These are phyloP conservation scores for Drosophila nigromelanica DNA, from an alignment of 1,140 invertebrate genomes.

Conservation along the genomic window DNA sequence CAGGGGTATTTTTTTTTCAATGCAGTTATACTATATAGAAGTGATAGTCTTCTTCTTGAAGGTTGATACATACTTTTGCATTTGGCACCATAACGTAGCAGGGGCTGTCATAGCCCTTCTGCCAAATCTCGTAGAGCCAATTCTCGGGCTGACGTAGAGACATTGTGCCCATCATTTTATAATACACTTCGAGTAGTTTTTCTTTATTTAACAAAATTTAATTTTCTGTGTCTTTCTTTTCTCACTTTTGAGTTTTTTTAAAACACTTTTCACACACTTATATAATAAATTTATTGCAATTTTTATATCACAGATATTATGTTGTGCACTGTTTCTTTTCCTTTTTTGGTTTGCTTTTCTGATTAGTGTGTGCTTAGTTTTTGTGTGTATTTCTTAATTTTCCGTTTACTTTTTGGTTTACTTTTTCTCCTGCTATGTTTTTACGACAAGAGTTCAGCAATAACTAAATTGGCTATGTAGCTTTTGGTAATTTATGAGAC, in stretches of 20 bases:
- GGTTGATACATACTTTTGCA: conserved; percentile 85
- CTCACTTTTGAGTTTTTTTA: conserved; percentile 26
- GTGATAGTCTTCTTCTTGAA: too few relatives aligned
- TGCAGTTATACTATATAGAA: conserved; percentile 25
- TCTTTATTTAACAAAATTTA: conserved; percentile 8
- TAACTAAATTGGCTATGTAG: conserved; percentile 70
- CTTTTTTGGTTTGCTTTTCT: conserved; percentile 7
- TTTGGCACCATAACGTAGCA: conserved; percentile 88
- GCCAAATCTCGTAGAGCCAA: conserved; percentile 87
- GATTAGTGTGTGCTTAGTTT: conserved; percentile 15
- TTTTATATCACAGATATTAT: conserved; percentile 37
- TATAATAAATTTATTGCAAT: conserved; percentile 21
- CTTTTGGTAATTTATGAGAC: conserved; percentile 72
- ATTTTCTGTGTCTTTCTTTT: conserved; percentile 2
- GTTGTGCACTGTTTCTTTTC: neutral
- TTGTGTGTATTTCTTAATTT: neutral
- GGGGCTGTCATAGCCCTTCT: conserved; percentile 86
- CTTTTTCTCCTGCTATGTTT: conserved; percentile 46
- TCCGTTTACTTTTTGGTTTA: conserved; percentile 13
- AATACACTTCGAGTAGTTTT: conserved; percentile 9
- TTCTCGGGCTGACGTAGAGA: conserved; percentile 84
- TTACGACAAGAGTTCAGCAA: conserved; percentile 78
- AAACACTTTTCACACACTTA: conserved; percentile 26
- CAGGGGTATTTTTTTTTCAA: neutral
- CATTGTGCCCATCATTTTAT: conserved; percentile 82